Evolutionary conservation across 2,797 vertebrate genomes (phyloP), one percentile per base, ranked within the genome.

Genomic region (Clangula hyemalis): DNA sequence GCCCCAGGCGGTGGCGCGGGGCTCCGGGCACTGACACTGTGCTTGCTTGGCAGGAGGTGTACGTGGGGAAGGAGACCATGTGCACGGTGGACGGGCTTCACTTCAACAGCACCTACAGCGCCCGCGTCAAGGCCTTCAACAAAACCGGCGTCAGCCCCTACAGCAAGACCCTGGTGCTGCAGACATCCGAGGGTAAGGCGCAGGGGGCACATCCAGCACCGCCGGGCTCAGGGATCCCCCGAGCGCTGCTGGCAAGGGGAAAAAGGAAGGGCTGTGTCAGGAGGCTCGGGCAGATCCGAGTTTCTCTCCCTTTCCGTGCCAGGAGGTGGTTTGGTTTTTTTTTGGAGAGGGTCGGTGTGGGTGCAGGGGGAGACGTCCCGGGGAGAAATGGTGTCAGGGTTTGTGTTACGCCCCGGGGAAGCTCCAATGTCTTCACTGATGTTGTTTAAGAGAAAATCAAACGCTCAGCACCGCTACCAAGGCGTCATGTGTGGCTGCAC

Each of bases 1-100:
- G 38, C 6, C 32, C 22, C 8, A 5, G 38, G 25, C 4, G 22
- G 79, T 72, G 32, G 58, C 45, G 72, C 41, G 0, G 0, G 4
- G 45, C 1, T 8, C 11, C 2, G 22, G 56, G 45, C 70, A 3
- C 39, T 90, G 8, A 94, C 7, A 7, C 77, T 10, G 53, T 54
- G 12, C 43, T 95, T 86, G 58, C 56, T 87, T 82, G 91, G 57
- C 97, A 99, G 99, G 99, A 99, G 97, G 99, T 99, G 54, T 99
- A 99, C 11, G 99, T 99, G 87, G 99, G 99, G 51, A 98, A 98
- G 82, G 99, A 99, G 98, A 99, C 98, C 80, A 99, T 99, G 98
- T 99, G 99, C 98, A 99, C 99, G 0, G 99, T 99, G 98, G 99
- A 99, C 0, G 99, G 99, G 32, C 99, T 99, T 81, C 99, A 99